phyloP scores from a whole-genome alignment of 2,888 invertebrate genomes.

The Sericinus montela region DNA sequence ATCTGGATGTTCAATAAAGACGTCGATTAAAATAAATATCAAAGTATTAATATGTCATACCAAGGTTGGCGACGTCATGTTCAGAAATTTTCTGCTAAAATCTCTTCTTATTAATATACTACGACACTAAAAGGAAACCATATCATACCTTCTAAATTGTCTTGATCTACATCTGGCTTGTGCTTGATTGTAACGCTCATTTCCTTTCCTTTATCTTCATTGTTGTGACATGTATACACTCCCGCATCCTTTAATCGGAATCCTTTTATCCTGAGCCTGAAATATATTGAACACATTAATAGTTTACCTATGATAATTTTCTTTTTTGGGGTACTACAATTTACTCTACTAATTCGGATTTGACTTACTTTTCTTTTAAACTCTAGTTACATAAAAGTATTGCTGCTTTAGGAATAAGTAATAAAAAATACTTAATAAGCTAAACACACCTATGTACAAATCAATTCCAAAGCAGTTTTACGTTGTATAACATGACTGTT shows the following conservation, averaged over 20 bases:
- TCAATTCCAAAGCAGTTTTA: conserved; percentile 13
- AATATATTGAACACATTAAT: conserved; percentile 23
- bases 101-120: background rate
- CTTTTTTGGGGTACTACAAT: background rate
- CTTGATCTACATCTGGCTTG: conserved; percentile 34
- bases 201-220: conserved; percentile 43
- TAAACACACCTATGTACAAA: background rate
- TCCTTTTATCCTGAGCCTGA: conserved; percentile 67
- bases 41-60: conserved; percentile 4
- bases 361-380: too few relatives aligned
- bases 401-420: too few relatives aligned
- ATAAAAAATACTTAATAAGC: too few relatives aligned
- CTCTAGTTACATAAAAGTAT: too few relatives aligned
- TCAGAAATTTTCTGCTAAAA: background rate
- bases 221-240: conserved; percentile 61
- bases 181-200: conserved; percentile 51
- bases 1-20: conserved; percentile 59
- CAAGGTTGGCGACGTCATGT: background rate
- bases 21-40: conserved; percentile 10
- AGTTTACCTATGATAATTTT: background rate
- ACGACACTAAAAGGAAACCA: conserved; percentile 8
- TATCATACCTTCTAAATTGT: conserved; percentile 48
- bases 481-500: conserved; percentile 1
- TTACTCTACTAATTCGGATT: too few relatives aligned
- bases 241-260: conserved; percentile 69